Conservation (phyloP, 53 echinoderm and acorn worm species). For the Holothuria leucospilota region DNA sequence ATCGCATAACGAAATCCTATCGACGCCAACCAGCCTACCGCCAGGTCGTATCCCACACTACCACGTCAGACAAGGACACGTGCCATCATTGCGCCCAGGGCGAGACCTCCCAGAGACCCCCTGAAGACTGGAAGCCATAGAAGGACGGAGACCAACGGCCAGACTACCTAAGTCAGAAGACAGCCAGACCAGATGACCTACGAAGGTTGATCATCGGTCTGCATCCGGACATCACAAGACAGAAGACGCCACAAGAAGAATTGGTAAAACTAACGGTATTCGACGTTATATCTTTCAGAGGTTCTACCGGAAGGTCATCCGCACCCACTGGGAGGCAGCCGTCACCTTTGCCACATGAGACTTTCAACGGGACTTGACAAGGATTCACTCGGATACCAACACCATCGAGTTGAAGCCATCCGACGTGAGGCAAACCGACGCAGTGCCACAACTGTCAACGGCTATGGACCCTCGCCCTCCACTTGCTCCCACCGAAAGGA, state of each 20-base stretch:
- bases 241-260: neutral
- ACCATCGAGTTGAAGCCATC: neutral
- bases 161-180: neutral
- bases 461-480: neutral
- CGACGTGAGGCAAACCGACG: too few relatives aligned
- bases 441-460: slow-evolving; percentile 34
- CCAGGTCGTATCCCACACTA: neutral
- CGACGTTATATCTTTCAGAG: neutral
- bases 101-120: neutral
- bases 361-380: neutral
- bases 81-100: neutral
- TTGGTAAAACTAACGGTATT: neutral
- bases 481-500: neutral
- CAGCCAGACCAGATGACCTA: neutral
- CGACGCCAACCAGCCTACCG: neutral
- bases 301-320: neutral
- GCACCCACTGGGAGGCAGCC: neutral
- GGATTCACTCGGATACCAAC: neutral
- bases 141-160: neutral
- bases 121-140: neutral
- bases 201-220: neutral
- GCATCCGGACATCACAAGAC: neutral
- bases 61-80: too few relatives aligned
- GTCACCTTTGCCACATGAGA: neutral
- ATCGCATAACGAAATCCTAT: neutral